phyloP scores from a whole-genome alignment of 2,797 vertebrate species.

The Danio aesculapii region DNA sequence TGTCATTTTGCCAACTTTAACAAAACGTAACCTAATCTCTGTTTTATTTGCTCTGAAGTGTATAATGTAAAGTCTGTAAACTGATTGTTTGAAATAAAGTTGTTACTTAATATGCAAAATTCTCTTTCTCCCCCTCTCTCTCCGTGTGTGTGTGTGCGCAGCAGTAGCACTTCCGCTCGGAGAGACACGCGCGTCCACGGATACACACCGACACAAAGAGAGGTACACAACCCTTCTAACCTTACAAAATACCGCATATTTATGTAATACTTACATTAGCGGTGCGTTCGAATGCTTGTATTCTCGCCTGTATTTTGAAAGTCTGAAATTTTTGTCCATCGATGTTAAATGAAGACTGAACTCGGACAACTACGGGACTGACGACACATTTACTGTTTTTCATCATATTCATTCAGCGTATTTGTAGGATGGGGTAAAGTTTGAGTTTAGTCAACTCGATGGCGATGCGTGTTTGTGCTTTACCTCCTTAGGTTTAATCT shows the following conservation, averaged over 20 bases:
- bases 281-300: neutral
- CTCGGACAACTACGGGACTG: neutral
- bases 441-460: neutral
- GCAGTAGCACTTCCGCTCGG: conserved; percentile 91
- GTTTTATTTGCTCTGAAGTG: too few species aligned
- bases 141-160: conserved; percentile 67
- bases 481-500: conserved; percentile 11
- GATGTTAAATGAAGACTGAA: conserved; percentile 13
- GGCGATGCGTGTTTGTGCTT: neutral
- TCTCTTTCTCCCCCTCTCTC: neutral
- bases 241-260: conserved; percentile 7
- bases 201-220: conserved; percentile 87
- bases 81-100: too few species aligned
- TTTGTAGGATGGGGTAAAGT: neutral
- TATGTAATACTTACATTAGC: neutral
- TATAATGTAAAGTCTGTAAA: too few species aligned
- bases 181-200: conserved; percentile 90
- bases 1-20: too few species aligned
- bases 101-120: too few species aligned
- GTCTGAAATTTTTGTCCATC: neutral
- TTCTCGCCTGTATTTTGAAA: too few species aligned
- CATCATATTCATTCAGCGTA: neutral
- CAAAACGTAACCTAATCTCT: too few species aligned
- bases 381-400: conserved; percentile 16
- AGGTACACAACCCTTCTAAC: conserved; percentile 74